Evolutionary conservation across 2,797 vertebrate species (phyloP).

Genomic region (Cyclopterus lumpus): DNA sequence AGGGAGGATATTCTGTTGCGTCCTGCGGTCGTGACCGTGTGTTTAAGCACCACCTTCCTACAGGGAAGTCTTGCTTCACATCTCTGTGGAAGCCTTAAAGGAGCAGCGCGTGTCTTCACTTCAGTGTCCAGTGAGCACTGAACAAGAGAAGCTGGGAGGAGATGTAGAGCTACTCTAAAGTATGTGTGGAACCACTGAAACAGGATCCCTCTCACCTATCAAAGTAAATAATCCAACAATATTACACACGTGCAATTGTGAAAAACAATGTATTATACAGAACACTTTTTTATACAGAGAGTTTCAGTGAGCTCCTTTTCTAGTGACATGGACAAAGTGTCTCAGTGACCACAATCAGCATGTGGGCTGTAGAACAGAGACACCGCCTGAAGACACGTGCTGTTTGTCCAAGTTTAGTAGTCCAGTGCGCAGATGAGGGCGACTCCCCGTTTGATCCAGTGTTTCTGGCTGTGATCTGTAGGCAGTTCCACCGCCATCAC

Average conservation of each 20-base stretch:
- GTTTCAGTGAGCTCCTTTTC: too few species aligned
- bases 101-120: conserved; percentile 50
- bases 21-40: too few species aligned
- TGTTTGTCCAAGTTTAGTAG: conserved; percentile 77
- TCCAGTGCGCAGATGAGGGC: conserved; percentile 93
- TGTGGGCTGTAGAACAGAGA: too few species aligned
- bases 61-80: conserved; percentile 50
- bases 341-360: too few species aligned
- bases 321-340: too few species aligned
- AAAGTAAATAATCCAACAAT: not conserved
- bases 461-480: conserved; percentile 79
- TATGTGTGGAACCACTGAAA: not conserved
- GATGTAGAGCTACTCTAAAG: not conserved
- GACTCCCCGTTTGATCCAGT: conserved; percentile 93
- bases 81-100: conserved; percentile 74
- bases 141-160: not conserved
- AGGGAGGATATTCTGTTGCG: not conserved
- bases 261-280: conserved; percentile 16
- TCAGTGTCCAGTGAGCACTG: not conserved
- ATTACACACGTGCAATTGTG: not conserved
- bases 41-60: conserved; percentile 68
- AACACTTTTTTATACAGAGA: too few species aligned
- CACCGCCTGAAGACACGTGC: not conserved
- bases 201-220: not conserved
- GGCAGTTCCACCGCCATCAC: conserved; percentile 92